Evolutionary conservation across 2,888 invertebrate genomes (phyloP).

Genomic region (Protodeltote pygarga): DNA sequence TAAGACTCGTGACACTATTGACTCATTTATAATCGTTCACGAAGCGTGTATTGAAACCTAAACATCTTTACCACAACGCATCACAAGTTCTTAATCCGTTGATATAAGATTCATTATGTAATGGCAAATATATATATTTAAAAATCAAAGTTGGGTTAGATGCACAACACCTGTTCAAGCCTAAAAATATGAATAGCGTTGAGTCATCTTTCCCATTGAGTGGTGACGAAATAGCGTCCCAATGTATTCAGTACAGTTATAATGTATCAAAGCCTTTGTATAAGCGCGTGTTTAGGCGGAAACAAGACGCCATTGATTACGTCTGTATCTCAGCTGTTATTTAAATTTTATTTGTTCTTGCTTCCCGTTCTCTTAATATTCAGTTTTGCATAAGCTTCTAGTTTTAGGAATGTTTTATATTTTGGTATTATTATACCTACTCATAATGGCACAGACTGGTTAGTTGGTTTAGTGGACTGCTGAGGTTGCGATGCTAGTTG

Average conservation of each 20-base stretch:
- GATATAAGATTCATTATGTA: background rate
- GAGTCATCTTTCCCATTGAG: constrained; percentile 7
- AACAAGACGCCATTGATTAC: no score
- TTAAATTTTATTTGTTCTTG: no score
- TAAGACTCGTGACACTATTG: constrained; percentile 11
- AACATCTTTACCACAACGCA: constrained; percentile 1
- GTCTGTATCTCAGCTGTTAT: no score
- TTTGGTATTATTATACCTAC: no score
- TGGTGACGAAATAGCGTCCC: constrained; percentile 8
- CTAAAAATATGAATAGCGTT: constrained; percentile 11
- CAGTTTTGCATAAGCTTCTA: no score
- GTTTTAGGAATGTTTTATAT: no score
- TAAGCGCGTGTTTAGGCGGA: background rate
- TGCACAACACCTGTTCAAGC: constrained; percentile 20
- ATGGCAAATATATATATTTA: background rate
- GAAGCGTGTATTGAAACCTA: background rate
- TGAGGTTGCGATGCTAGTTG: no score
- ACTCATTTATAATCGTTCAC: constrained; percentile 19
- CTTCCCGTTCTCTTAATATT: no score
- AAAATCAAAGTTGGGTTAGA: constrained; percentile 1
- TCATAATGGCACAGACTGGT: no score
- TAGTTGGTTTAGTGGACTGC: no score
- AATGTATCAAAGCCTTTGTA: background rate
- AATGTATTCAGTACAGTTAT: constrained; percentile 5
- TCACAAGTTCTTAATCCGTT: background rate